phyloP scores from a whole-genome alignment of 2,113 vertebrate species.

The Mungos mungo region DNA sequence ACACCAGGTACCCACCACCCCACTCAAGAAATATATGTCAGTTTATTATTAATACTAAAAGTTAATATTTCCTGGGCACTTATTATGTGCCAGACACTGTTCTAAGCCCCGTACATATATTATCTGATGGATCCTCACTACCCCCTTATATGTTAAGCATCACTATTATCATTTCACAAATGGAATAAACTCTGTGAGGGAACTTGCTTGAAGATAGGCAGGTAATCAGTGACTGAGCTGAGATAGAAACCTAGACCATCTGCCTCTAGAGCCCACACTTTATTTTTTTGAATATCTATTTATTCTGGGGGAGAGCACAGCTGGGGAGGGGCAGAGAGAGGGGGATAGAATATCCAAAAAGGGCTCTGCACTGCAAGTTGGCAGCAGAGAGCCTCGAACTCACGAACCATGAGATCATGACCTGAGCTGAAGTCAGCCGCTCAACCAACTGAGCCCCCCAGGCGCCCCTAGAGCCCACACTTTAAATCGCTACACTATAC shows the following conservation, averaged over 20 bases:
- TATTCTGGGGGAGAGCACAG: too few species aligned
- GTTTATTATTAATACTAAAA: slow-evolving; percentile 38
- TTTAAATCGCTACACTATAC: not conserved
- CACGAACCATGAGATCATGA: too few species aligned
- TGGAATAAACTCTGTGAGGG: not conserved
- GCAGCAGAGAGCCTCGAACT: too few species aligned
- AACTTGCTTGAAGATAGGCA: not conserved
- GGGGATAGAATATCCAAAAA: too few species aligned
- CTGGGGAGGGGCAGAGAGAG: too few species aligned
- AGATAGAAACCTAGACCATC: not conserved
- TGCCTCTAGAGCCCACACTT: not conserved
- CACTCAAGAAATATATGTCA: not conserved
- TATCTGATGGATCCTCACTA: not conserved
- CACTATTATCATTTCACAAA: not conserved
- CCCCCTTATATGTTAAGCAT: not conserved
- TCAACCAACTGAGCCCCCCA: too few species aligned
- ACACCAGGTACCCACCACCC: not conserved
- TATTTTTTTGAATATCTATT: too few species aligned
- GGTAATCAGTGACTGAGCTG: not conserved
- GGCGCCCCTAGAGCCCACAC: not conserved
- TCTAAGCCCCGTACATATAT: not conserved
- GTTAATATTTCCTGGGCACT: slow-evolving; percentile 5
- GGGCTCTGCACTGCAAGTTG: too few species aligned
- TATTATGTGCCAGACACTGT: not conserved
- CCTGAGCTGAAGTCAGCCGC: too few species aligned